Conservation (phyloP, 1,140 invertebrate species). For the Vollenhovia emeryi region DNA sequence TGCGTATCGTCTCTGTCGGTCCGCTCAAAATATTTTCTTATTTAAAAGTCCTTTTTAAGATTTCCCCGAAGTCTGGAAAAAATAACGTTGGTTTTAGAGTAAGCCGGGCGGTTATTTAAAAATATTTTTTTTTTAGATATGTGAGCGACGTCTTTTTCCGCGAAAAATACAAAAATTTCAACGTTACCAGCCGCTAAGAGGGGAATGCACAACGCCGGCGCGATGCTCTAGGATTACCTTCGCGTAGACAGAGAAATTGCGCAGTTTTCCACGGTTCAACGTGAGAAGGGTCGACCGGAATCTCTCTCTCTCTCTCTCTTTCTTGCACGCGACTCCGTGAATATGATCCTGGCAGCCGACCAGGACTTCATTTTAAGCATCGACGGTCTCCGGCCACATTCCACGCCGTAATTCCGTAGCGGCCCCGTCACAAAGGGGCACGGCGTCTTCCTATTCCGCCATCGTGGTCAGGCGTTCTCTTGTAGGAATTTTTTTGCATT, state of each 20-base stretch:
- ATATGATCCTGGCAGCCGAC: slow-evolving; percentile 63
- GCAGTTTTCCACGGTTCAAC: slow-evolving; percentile 62
- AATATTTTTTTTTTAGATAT: neutral
- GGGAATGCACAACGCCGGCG: too few species aligned
- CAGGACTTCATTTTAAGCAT: slow-evolving; percentile 59
- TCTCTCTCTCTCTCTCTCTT: slow-evolving; percentile 15
- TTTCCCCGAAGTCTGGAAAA: neutral
- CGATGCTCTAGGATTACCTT: slow-evolving; percentile 9
- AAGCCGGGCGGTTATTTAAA: neutral
- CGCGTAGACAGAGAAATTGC: slow-evolving; percentile 58
- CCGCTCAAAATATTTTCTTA: neutral
- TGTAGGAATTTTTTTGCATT: slow-evolving; percentile 13
- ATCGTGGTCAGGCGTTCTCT: slow-evolving; percentile 10
- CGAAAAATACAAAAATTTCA: neutral
- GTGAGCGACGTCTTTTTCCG: neutral
- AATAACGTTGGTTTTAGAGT: neutral
- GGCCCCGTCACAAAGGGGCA: neutral
- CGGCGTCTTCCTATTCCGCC: slow-evolving; percentile 10
- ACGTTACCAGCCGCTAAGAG: neutral
- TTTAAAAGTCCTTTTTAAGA: neutral
- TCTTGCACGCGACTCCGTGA: slow-evolving; percentile 6
- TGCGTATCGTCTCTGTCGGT: neutral
- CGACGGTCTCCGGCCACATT: slow-evolving; percentile 34
- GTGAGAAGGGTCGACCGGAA: neutral
- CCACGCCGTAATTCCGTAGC: slow-evolving; percentile 16